Evolutionary conservation across 2,888 invertebrate genomes (phyloP).

Genomic region (Acronicta leporina): DNA sequence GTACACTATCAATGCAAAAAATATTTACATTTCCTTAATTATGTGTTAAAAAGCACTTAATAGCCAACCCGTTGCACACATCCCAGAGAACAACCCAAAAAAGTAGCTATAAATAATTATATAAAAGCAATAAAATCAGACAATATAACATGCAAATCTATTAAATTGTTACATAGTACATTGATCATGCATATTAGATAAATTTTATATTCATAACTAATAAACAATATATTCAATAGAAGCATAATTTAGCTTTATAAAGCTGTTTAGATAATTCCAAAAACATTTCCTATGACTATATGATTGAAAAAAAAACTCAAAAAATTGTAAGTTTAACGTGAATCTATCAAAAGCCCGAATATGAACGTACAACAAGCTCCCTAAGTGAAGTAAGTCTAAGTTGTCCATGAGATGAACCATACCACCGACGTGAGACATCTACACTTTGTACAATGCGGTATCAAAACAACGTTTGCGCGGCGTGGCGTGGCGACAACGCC

Average conservation of each 20-base stretch:
- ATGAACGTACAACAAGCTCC: constrained; percentile 70
- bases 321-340: constrained; percentile 59
- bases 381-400: constrained; percentile 75
- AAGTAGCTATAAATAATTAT: constrained; percentile 56
- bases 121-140: constrained; percentile 54
- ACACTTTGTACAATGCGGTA: constrained; percentile 80
- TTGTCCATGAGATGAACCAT: constrained; percentile 72
- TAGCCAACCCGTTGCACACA: constrained; percentile 72
- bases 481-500: constrained; percentile 59
- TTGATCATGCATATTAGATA: constrained; percentile 59
- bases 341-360: constrained; percentile 72
- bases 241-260: constrained; percentile 58
- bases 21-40: constrained; percentile 85
- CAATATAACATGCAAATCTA: constrained; percentile 54
- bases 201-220: constrained; percentile 53
- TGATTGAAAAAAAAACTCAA: constrained; percentile 58
- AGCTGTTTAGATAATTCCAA: constrained; percentile 59
- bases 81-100: constrained; percentile 60
- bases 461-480: constrained; percentile 63
- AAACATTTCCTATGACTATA: constrained; percentile 63
- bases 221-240: constrained; percentile 55
- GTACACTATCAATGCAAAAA: constrained; percentile 82
- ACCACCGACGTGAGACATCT: constrained; percentile 73
- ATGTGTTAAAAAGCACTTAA: constrained; percentile 83
- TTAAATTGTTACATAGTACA: constrained; percentile 54